phyloP scores from a whole-genome alignment of 2,888 invertebrate genomes.

The Neocrepidodera transversa region DNA sequence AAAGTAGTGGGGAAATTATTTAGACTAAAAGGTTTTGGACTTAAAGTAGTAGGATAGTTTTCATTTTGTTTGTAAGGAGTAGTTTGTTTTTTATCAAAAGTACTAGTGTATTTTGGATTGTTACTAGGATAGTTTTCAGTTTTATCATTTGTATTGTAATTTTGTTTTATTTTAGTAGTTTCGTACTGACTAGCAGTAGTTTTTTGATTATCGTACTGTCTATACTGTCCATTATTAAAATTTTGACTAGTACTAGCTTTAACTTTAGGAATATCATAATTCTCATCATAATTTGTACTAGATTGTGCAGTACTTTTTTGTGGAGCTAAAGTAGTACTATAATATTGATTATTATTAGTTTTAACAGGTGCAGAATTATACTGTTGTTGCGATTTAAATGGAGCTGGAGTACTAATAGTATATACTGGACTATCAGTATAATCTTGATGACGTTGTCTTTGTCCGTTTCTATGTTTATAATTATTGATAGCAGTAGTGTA shows the following conservation, averaged over 20 bases:
- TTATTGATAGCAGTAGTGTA: slow-evolving; percentile 50
- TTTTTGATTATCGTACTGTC: slow-evolving; percentile 42
- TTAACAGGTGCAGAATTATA: slow-evolving; percentile 42
- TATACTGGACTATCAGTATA: slow-evolving; percentile 42
- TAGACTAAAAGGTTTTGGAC: slow-evolving; percentile 51
- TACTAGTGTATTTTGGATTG: slow-evolving; percentile 45
- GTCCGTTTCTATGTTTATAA: slow-evolving; percentile 44
- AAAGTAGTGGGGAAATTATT: slow-evolving; percentile 54
- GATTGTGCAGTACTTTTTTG: slow-evolving; percentile 48
- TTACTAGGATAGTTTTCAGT: slow-evolving; percentile 48
- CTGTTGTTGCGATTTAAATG: slow-evolving; percentile 55
- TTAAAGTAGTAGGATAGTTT: slow-evolving; percentile 53
- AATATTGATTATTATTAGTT: slow-evolving; percentile 37
- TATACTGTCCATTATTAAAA: slow-evolving; percentile 13
- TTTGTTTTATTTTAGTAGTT: slow-evolving; percentile 40
- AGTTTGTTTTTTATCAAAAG: slow-evolving; percentile 50
- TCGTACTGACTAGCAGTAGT: slow-evolving; percentile 41
- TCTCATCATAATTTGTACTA: slow-evolving; percentile 32
- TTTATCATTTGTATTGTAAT: slow-evolving; percentile 40
- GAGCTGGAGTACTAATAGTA: slow-evolving; percentile 58
- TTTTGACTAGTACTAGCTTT: slow-evolving; percentile 36
- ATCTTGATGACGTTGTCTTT: slow-evolving; percentile 38
- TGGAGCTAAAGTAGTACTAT: slow-evolving; percentile 41
- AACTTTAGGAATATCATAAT: slow-evolving; percentile 44
- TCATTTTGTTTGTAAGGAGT: slow-evolving; percentile 48